These are phyloP conservation scores for Oscarella lobularis DNA, from an alignment of 37 sponge, comb jelly and placozoan genomes.

Conservation along the genomic window DNA sequence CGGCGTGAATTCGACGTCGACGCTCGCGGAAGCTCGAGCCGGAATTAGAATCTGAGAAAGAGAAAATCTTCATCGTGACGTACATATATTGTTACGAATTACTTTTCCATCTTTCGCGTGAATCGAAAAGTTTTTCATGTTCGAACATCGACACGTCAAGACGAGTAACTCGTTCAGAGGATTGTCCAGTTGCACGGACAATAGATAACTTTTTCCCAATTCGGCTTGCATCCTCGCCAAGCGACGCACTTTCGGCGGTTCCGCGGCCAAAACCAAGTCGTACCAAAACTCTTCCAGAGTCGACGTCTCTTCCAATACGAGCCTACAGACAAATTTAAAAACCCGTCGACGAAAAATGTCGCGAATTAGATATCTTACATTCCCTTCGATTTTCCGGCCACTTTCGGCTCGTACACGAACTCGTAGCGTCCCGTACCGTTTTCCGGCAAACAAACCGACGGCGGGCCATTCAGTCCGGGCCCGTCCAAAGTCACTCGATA, in stretches of 20 bases:
- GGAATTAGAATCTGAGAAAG: conserved; percentile 21
- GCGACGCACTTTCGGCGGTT: conserved; percentile 39
- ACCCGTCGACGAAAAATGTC: too few relatives aligned
- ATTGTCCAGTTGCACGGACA: conserved; percentile 20
- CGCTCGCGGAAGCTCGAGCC: conserved; percentile 14
- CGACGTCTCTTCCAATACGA: conserved; percentile 10
- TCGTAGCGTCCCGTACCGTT: conserved; percentile 10
- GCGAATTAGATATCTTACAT: too few relatives aligned
- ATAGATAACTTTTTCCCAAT: conserved; percentile 45
- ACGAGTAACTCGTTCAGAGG: conserved; percentile 20
- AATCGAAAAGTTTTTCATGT: conserved; percentile 11
- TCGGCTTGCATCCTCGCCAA: conserved; percentile 41
- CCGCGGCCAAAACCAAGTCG: conserved; percentile 41
- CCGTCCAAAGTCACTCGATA: conserved; percentile 36
- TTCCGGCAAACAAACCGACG: conserved; percentile 1
- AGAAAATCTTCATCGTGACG: background rate
- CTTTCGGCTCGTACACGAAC: conserved; percentile 26
- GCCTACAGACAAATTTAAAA: too few relatives aligned
- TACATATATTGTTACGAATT: background rate
- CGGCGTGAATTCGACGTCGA: conserved; percentile 43
- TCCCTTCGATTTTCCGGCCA: conserved; percentile 24
- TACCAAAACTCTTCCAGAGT: conserved; percentile 78
- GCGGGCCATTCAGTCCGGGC: conserved; percentile 24
- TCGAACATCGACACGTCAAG: conserved; percentile 19
- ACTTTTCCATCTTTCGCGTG: background rate